These are phyloP conservation scores for Calameuta filiformis DNA, from an alignment of 2,888 invertebrate species.

Conservation along the genomic window DNA sequence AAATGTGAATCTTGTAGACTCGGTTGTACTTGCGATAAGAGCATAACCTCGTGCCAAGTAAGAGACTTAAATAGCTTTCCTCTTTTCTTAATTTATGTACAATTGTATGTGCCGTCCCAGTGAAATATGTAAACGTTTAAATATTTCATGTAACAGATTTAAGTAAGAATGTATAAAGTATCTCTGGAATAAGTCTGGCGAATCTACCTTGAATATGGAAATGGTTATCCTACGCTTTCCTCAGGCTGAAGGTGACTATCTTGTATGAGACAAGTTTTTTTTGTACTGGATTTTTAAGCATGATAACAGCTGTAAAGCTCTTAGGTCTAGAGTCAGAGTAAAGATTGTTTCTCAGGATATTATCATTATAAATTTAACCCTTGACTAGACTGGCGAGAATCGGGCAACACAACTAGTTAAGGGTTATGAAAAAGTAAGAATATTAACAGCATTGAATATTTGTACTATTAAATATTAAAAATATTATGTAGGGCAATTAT, in stretches of 20 bases:
- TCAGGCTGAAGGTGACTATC: background rate
- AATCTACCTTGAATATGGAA: background rate
- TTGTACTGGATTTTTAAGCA: too few relatives aligned
- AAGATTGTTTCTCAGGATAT: too few relatives aligned
- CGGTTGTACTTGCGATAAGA: background rate
- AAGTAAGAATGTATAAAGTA: background rate
- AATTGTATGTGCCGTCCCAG: background rate
- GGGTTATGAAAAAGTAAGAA: too few relatives aligned
- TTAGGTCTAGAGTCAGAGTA: too few relatives aligned
- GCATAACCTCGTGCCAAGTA: background rate
- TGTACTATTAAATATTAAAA: too few relatives aligned
- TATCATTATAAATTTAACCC: too few relatives aligned
- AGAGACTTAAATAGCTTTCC: background rate
- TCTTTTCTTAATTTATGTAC: background rate
- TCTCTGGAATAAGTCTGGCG: background rate
- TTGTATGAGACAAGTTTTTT: background rate
- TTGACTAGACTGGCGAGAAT: too few relatives aligned
- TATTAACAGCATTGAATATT: background rate
- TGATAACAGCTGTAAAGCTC: too few relatives aligned
- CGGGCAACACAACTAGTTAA: too few relatives aligned
- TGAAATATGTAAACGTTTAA: background rate
- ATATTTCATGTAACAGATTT: background rate
- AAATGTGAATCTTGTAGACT: background rate
- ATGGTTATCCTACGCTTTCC: background rate
- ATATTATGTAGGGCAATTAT: too few relatives aligned